Conservation (phyloP, 2,113 vertebrate genomes). For the Thymallus thymallus region DNA sequence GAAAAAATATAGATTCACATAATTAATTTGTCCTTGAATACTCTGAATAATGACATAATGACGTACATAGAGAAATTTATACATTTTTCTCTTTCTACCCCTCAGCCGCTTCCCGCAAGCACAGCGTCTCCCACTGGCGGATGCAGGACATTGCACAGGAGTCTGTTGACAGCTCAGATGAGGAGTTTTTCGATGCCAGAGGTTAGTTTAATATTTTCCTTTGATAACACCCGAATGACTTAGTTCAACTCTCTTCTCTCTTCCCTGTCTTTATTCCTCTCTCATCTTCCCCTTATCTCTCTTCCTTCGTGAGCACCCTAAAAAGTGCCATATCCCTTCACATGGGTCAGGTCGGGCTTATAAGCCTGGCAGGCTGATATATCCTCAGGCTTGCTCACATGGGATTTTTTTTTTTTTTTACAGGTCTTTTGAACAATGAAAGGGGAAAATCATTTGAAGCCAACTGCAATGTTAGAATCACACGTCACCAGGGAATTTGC, state of each 20-base stretch:
- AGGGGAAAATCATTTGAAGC: not conserved
- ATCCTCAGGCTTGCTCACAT: not conserved
- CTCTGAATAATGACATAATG: conserved; percentile 17
- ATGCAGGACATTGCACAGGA: conserved; percentile 86
- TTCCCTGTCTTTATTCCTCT: not conserved
- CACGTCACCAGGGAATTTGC: not conserved
- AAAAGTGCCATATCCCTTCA: not conserved
- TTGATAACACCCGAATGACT: conserved; percentile 2
- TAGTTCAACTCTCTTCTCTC: not conserved
- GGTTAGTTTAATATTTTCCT: conserved; percentile 75
- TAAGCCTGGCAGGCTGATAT: not conserved
- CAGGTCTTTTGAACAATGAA: not conserved
- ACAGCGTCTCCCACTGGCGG: conserved; percentile 81
- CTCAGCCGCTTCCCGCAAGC: conserved; percentile 75
- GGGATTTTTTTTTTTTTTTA: not conserved
- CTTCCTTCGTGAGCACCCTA: not conserved
- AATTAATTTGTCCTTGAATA: conserved; percentile 16
- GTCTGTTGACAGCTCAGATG: conserved; percentile 94
- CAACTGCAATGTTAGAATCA: not conserved
- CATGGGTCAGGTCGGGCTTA: not conserved
- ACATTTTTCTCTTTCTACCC: conserved; percentile 28
- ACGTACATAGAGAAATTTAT: conserved; percentile 1
- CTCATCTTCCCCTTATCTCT: not conserved
- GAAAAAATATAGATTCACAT: not conserved
- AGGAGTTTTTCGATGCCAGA: conserved; percentile 97